phyloP scores from a whole-genome alignment of 2,797 vertebrate genomes.

The Chromis chromis region DNA sequence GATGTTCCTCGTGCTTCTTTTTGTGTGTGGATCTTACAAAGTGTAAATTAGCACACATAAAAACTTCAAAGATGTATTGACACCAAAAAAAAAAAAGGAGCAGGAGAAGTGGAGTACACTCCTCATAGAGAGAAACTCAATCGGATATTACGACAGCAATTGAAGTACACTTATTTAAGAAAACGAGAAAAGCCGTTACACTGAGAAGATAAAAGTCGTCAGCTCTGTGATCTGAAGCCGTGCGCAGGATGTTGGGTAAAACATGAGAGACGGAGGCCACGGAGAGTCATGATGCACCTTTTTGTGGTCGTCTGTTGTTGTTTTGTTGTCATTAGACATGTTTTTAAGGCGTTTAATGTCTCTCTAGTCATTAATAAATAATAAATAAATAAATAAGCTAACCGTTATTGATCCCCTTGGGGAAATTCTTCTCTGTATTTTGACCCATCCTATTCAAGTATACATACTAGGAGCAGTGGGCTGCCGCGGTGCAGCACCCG shows the following conservation, averaged over 20 bases:
- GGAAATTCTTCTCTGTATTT: no score
- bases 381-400: no score
- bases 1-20: constrained; percentile 27
- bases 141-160: constrained; percentile 1
- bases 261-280: neutral
- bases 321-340: no score
- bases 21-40: constrained; percentile 9
- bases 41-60: constrained; percentile 9
- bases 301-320: neutral
- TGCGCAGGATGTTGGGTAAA: neutral
- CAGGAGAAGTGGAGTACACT: neutral
- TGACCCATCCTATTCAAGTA: no score
- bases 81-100: neutral
- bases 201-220: neutral
- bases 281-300: neutral
- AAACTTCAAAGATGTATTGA: constrained; percentile 3
- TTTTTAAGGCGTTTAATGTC: no score
- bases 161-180: neutral
- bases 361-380: no score
- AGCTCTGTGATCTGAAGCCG: neutral
- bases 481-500: no score
- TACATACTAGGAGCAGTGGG: no score
- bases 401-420: no score
- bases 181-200: neutral
- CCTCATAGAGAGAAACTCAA: neutral